Evolutionary conservation across 2,888 invertebrate species (phyloP).

Genomic region (Oscheius sp.): DNA sequence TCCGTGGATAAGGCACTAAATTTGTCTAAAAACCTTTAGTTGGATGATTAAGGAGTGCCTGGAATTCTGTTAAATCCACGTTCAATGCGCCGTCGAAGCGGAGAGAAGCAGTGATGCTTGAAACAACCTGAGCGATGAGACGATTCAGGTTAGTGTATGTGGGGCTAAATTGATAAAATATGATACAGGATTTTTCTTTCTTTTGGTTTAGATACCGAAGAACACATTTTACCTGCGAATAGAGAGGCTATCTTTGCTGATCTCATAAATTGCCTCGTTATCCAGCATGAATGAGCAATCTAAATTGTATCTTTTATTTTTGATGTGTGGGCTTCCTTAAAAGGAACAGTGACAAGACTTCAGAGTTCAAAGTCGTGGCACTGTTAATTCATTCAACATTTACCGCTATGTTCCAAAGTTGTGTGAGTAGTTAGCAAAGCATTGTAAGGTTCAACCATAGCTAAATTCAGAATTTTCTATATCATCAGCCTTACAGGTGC

Average conservation of each 20-base stretch:
- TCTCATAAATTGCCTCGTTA: slow-evolving; percentile 81
- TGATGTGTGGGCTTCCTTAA: no score
- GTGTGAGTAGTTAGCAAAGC: slow-evolving; percentile 95
- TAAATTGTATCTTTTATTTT: slow-evolving; percentile 91
- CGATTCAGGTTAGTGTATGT: slow-evolving; percentile 90
- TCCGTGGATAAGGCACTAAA: slow-evolving; percentile 84
- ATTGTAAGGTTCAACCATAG: slow-evolving; percentile 95
- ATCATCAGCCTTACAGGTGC: neutral
- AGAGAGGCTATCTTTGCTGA: slow-evolving; percentile 77
- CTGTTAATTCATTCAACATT: no score
- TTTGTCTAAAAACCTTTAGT: slow-evolving; percentile 63
- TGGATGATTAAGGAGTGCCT: slow-evolving; percentile 63
- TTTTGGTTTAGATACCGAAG: no score
- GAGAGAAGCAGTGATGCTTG: slow-evolving; percentile 87
- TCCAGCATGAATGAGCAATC: slow-evolving; percentile 91
- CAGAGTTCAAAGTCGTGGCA: no score
- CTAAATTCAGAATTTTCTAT: slow-evolving; percentile 76
- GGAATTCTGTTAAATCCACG: slow-evolving; percentile 84
- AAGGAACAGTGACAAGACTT: slow-evolving; percentile 91
- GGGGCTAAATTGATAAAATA: no score
- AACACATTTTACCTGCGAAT: no score
- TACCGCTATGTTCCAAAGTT: no score
- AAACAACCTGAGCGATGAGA: slow-evolving; percentile 78
- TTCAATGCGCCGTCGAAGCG: slow-evolving; percentile 89
- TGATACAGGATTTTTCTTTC: no score